A percentile compares a stretch with the other conserved stretches of the same genome.
phyloP scores from a whole-genome alignment of 64 coral and sea anemone genomes.

The Porites australiensis region DNA sequence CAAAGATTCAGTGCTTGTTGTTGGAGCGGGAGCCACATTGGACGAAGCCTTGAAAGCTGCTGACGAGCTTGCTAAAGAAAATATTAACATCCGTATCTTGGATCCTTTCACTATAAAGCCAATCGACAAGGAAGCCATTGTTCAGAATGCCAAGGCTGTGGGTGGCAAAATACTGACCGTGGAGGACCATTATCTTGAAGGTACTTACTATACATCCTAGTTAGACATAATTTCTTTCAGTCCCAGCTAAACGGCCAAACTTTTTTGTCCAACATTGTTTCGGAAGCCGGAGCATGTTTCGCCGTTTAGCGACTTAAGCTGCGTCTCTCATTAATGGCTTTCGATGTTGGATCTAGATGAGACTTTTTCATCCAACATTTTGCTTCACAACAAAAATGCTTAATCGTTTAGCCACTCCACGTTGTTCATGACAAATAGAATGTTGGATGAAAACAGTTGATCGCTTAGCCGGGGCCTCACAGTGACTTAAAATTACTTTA shows the following conservation, averaged over 20 bases:
- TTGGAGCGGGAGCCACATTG: conserved; percentile 90
- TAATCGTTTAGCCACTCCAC: too few species aligned
- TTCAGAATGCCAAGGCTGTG: conserved; percentile 75
- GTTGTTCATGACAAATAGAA: too few species aligned
- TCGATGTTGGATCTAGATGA: too few species aligned
- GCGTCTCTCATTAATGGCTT: too few species aligned
- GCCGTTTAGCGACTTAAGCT: too few species aligned
- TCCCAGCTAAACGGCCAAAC: not conserved
- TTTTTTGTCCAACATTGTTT: too few species aligned
- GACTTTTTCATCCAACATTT: too few species aligned
- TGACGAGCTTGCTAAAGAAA: conserved; percentile 68
- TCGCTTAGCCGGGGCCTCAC: too few species aligned
- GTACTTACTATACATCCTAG: not conserved
- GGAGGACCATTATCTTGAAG: conserved; percentile 97
- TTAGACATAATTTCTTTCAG: not conserved
- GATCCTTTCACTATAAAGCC: conserved; percentile 97
- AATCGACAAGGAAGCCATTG: conserved; percentile 78
- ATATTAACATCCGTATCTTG: conserved; percentile 70
- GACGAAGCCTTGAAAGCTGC: conserved; percentile 84
- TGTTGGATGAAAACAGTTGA: too few species aligned
- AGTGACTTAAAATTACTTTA: too few species aligned
- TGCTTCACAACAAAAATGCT: too few species aligned
- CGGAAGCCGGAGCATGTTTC: too few species aligned
- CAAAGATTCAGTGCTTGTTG: conserved; percentile 71
- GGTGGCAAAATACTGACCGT: conserved; percentile 89